phyloP scores from a whole-genome alignment of 2,797 vertebrate genomes.

The Acanthurus lineatus region DNA sequence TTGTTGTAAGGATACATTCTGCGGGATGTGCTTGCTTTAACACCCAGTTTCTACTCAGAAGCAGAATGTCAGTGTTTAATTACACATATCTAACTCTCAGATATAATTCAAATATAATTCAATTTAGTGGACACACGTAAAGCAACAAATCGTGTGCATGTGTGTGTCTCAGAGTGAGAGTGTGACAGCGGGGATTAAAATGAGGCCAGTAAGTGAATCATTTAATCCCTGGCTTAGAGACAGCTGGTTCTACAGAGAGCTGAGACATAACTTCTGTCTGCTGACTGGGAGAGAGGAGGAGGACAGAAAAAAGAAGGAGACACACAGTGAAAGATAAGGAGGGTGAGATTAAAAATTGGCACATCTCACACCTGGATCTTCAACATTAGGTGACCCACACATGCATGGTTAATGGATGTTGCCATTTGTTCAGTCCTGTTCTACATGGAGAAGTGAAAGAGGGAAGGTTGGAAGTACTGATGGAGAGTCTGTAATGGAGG shows the following conservation, averaged over 20 bases:
- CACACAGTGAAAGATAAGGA: conserved; percentile 23
- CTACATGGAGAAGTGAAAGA: conserved; percentile 59
- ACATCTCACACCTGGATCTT: conserved; percentile 42
- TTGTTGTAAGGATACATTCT: conserved; percentile 49
- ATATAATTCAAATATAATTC: conserved; percentile 71
- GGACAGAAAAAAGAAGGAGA: conserved; percentile 34
- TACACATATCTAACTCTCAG: conserved; percentile 54
- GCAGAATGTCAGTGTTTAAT: conserved; percentile 61
- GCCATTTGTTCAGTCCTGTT: conserved; percentile 74
- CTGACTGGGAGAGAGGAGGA: conserved; percentile 15
- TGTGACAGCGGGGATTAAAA: conserved; percentile 79
- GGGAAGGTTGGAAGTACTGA: conserved; percentile 44
- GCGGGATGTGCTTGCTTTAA: conserved; percentile 52
- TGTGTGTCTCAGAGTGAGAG: conserved; percentile 29
- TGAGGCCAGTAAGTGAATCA: conserved; percentile 79
- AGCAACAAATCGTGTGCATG: conserved; percentile 44
- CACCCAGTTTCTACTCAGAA: conserved; percentile 35
- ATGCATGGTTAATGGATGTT: conserved; percentile 72
- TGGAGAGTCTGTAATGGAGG: conserved; percentile 49
- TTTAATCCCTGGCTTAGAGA: conserved; percentile 80
- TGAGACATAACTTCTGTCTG: conserved; percentile 58
- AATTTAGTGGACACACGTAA: conserved; percentile 61
- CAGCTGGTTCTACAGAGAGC: conserved; percentile 74
- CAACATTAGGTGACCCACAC: conserved; percentile 68
- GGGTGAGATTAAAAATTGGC: conserved; percentile 41